Evolutionary conservation across 2,888 invertebrate genomes (phyloP), one percentile per base, ranked within the genome.

Genomic region (Xestobium rufovillosum): DNA sequence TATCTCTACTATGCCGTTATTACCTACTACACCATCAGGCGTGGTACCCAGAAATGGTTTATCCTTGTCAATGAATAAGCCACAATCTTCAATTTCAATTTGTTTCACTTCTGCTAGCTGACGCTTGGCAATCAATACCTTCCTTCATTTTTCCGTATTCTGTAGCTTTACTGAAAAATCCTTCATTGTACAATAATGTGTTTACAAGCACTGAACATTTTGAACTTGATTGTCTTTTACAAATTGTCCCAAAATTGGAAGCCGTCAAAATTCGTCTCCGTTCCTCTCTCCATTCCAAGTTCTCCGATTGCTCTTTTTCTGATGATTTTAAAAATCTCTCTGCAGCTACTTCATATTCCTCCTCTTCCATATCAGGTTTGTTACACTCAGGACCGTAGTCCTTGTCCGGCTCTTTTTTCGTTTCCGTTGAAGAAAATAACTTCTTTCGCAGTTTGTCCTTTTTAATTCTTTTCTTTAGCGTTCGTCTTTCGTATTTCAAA

Each of bases 251-350:
- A 26, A 45, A 47, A 25, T 44, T 45, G 3, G 51, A 51, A 12
- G 45, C 48, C 9, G 44, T 47, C 9, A 48, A n/a, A 4, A 44
- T 3, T 14, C 39, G 36, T 12, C 36, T 30, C 11, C 47, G 29
- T 9, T 47, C 32, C 25, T 50, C 42, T 27, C 44, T 14, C 48
- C 48, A 48, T 31, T 44, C 39, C 10, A 39, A 32, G 17, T 36
- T 32, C 4, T 45, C 41, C 13, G 37, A 35, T 34, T 49, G 49
- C n/a, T 2, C 12, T 29, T 13, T 9, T 28, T 25, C 27, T 12
- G 26, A 10, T 14, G 9, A 8, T 33, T 12, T 12, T 26, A 33
- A 14, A 32, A 31, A 26, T 10, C 11, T n/a, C 17, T 23, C 9
- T 33, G 16, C 15, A 11, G 4, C 32, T 9, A 16, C 14, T 34